Evolutionary conservation across 2,888 invertebrate genomes (phyloP).

Genomic region (Hypercompe scribonia): DNA sequence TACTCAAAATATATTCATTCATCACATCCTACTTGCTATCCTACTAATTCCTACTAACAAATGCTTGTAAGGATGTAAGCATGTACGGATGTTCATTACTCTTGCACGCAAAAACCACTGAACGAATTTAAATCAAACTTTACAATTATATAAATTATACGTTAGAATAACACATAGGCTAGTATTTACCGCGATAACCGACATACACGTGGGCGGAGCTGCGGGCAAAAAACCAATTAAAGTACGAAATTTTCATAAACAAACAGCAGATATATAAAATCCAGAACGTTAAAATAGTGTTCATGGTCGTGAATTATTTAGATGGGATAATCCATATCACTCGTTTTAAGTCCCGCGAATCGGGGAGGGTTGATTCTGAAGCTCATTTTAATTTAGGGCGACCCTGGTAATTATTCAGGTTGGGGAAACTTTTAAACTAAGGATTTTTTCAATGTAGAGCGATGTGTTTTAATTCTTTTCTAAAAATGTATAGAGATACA

Average conservation of each 20-base stretch:
- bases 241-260: not conserved
- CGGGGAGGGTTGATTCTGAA: slow-evolving; percentile 31
- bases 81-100: too few species aligned
- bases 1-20: too few species aligned
- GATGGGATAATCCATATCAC: slow-evolving; percentile 17
- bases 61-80: too few species aligned
- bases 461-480: not conserved
- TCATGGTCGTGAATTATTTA: slow-evolving; percentile 11
- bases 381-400: slow-evolving; percentile 35
- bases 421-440: slow-evolving; percentile 26
- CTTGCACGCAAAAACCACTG: too few species aligned
- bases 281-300: not conserved
- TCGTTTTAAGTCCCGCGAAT: slow-evolving; percentile 25
- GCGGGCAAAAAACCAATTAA: not conserved
- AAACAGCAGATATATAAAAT: not conserved
- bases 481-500: not conserved
- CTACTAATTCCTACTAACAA: too few species aligned
- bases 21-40: too few species aligned
- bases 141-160: too few species aligned
- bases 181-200: too few species aligned
- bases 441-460: not conserved
- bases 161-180: too few species aligned
- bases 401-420: slow-evolving; percentile 24
- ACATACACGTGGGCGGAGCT: too few species aligned
- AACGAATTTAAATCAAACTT: too few species aligned